Percentiles rank a stretch among this genome's conserved stretches.
Evolutionary conservation across 2,797 vertebrate genomes (phyloP).

Genomic region (Bradypodion ventrale): DNA sequence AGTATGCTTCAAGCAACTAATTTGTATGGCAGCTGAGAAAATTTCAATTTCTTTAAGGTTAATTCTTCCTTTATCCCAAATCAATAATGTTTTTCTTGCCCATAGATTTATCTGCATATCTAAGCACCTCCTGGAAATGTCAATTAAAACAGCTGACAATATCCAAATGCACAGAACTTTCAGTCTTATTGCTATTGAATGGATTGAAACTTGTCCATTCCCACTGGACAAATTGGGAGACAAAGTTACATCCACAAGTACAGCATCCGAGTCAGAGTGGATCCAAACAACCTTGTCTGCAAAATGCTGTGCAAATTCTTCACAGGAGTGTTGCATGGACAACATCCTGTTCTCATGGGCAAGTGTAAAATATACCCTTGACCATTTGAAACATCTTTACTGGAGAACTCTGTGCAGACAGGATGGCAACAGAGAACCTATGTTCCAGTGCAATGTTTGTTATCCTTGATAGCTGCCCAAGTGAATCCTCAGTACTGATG

Average conservation of each 20-base stretch:
- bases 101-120: constrained; percentile 23
- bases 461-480: constrained; percentile 15
- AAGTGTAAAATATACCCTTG: no score
- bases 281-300: no score
- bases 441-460: not conserved
- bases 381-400: no score
- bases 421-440: not conserved
- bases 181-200: not conserved
- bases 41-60: not conserved
- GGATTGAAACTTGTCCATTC: no score
- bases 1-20: constrained; percentile 15
- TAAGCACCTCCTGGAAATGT: constrained; percentile 16
- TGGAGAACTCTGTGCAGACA: no score
- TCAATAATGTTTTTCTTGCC: constrained; percentile 33
- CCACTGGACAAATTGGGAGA: no score
- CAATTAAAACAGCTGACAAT: constrained; percentile 9
- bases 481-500: not conserved
- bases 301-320: no score
- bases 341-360: no score
- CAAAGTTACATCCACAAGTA: no score
- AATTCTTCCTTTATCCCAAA: constrained; percentile 7
- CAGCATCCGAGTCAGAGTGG: no score
- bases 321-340: no score
- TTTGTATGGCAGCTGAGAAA: constrained; percentile 3
- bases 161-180: not conserved